Evolutionary conservation across 2,888 invertebrate species (phyloP).

Genomic region (Abscondita cerata): DNA sequence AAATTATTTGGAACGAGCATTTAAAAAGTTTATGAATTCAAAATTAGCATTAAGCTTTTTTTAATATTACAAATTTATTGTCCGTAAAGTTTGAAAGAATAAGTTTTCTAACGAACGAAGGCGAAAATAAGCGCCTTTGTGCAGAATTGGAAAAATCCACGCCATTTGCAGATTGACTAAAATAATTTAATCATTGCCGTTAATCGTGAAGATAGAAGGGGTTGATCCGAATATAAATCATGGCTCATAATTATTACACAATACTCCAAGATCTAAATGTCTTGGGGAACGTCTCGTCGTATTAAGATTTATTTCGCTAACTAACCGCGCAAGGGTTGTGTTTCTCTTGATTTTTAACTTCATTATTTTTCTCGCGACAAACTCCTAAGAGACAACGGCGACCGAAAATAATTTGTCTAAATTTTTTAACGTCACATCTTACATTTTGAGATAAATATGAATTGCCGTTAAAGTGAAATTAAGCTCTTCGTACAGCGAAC

Average conservation of each 20-base stretch:
- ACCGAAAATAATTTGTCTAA: background rate
- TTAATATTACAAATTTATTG: too few relatives aligned
- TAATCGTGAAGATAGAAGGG: slow-evolving; percentile 41
- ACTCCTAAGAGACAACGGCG: background rate
- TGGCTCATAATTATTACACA: slow-evolving; percentile 41
- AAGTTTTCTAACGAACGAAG: too few relatives aligned
- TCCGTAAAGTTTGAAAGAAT: too few relatives aligned
- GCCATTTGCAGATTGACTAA: slow-evolving; percentile 36
- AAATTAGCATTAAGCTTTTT: too few relatives aligned
- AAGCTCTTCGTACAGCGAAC: background rate
- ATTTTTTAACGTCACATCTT: background rate
- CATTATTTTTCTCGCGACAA: slow-evolving; percentile 8
- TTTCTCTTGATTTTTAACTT: slow-evolving; percentile 15
- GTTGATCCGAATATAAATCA: slow-evolving; percentile 43
- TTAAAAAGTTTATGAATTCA: too few relatives aligned
- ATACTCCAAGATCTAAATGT: slow-evolving; percentile 41
- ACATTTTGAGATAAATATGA: background rate
- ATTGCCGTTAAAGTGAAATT: background rate
- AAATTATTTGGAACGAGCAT: too few relatives aligned
- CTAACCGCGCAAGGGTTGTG: slow-evolving; percentile 29
- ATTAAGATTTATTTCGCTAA: slow-evolving; percentile 39
- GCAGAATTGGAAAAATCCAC: background rate
- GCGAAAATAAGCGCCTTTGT: too few relatives aligned
- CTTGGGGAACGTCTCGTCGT: slow-evolving; percentile 39
- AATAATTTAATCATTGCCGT: slow-evolving; percentile 53